phyloP scores from a whole-genome alignment of 2,888 invertebrate genomes.

The Agonopterix arenella region DNA sequence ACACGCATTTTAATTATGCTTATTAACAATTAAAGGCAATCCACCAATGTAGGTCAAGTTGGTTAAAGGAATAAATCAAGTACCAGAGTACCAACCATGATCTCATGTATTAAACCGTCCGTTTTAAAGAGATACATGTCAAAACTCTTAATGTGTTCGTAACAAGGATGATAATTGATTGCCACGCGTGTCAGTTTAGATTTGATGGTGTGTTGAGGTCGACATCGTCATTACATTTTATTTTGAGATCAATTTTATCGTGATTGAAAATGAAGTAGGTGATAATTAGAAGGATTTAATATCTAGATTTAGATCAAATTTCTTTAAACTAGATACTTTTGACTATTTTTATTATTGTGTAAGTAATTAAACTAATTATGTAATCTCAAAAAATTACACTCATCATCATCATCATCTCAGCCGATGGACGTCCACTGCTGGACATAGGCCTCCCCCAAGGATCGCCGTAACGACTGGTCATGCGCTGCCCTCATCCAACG shows the following conservation, averaged over 20 bases:
- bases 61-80: constrained; percentile 69
- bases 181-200: constrained; percentile 14
- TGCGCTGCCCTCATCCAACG: too few relatives aligned
- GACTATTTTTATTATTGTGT: too few relatives aligned
- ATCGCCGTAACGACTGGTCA: too few relatives aligned
- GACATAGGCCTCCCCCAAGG: too few relatives aligned
- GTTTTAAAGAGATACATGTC: constrained; percentile 17
- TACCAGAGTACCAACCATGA: constrained; percentile 61
- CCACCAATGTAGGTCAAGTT: constrained; percentile 70
- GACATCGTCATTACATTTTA: constrained; percentile 59
- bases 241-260: constrained; percentile 64
- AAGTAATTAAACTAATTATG: too few relatives aligned
- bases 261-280: constrained; percentile 48
- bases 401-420: too few relatives aligned
- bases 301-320: too few relatives aligned
- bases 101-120: constrained; percentile 45
- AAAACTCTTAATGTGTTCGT: constrained; percentile 24
- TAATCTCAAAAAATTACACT: too few relatives aligned
- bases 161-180: constrained; percentile 23
- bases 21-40: constrained; percentile 76
- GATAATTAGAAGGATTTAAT: constrained; percentile 11
- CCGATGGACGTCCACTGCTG: too few relatives aligned
- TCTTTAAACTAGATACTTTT: too few relatives aligned
- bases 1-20: constrained; percentile 74
- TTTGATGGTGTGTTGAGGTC: constrained; percentile 40